Percentiles rank a stretch among this genome's conserved stretches.
phyloP scores from a whole-genome alignment of 2,888 invertebrate species.

The Acronicta aceris region DNA sequence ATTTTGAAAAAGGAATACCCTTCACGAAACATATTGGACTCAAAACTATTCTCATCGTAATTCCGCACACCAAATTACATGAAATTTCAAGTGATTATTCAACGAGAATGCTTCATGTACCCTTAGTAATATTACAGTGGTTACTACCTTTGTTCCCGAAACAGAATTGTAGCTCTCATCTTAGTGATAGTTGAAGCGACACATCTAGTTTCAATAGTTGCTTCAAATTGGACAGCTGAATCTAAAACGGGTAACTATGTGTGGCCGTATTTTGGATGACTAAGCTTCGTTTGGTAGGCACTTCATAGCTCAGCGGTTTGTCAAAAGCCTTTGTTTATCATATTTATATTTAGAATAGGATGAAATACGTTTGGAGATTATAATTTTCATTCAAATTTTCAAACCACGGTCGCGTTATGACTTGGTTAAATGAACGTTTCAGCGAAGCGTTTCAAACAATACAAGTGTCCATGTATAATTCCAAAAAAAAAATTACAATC shows the following conservation, averaged over 20 bases:
- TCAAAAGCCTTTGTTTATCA: not conserved
- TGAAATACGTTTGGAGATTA: not conserved
- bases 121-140: conserved; percentile 38
- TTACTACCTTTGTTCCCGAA: conserved; percentile 47
- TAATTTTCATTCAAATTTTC: no score
- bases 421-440: no score
- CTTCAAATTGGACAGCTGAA: conserved; percentile 59
- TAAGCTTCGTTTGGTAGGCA: conserved; percentile 4
- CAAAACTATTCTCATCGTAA: not conserved
- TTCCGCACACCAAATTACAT: conserved; percentile 1
- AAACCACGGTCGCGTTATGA: no score
- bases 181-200: conserved; percentile 61
- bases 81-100: conserved; percentile 4
- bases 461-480: no score
- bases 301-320: conserved; percentile 2
- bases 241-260: conserved; percentile 49
- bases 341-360: not conserved
- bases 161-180: conserved; percentile 54
- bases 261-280: conserved; percentile 21
- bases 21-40: not conserved
- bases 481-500: no score
- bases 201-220: conserved; percentile 65
- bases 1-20: no score
- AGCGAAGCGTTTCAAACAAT: no score
- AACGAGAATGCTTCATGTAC: conserved; percentile 38